phyloP scores from a whole-genome alignment of 2,113 vertebrate species.

The Arenaria interpres region DNA sequence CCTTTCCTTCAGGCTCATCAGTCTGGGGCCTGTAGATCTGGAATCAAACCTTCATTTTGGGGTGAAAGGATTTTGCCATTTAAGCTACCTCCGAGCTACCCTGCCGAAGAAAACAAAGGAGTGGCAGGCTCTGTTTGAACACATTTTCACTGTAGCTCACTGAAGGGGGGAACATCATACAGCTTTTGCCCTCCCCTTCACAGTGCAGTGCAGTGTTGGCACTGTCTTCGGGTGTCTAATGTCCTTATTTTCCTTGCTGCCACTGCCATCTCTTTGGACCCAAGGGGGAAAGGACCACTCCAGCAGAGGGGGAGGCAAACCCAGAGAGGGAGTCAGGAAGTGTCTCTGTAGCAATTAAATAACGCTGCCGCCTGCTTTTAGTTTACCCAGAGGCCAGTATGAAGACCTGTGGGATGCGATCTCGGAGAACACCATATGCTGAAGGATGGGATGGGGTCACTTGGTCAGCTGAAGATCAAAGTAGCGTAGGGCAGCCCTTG shows the following conservation, averaged over 20 bases:
- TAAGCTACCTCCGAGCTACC: not conserved
- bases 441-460: not conserved
- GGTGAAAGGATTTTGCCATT: not conserved
- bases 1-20: not conserved
- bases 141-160: not conserved
- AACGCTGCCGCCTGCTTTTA: rapidly evolving
- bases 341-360: rapidly evolving
- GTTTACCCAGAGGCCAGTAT: not conserved
- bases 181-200: not conserved
- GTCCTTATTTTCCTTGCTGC: not conserved
- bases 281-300: not conserved
- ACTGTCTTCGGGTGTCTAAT: not conserved
- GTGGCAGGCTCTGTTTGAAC: not conserved
- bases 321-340: rapidly evolving
- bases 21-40: not conserved
- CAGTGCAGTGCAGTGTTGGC: too few relatives aligned
- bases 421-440: not conserved
- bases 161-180: not conserved
- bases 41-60: not conserved
- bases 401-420: rapidly evolving
- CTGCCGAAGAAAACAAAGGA: rapidly evolving
- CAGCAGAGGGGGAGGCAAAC: not conserved
- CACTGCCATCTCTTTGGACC: not conserved
- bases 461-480: not conserved
- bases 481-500: not conserved